Evolutionary conservation across 2,888 invertebrate genomes (phyloP).

Genomic region (Incurvaria masculella): DNA sequence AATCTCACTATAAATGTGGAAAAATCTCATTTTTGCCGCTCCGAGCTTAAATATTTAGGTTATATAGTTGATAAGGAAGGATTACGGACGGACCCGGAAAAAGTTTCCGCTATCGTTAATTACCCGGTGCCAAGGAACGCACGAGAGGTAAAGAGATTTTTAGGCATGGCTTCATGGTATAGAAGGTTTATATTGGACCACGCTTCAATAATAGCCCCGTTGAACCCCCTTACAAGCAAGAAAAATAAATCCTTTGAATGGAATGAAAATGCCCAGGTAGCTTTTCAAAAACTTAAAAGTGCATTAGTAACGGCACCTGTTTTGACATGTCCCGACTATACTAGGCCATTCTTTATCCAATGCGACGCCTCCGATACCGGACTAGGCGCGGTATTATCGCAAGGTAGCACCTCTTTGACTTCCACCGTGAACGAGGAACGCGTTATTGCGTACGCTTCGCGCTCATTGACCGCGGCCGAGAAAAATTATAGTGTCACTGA

Average conservation of each 20-base stretch:
- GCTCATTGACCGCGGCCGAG: conserved; percentile 6
- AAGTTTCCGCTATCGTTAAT: conserved; percentile 1
- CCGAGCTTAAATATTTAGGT: conserved; percentile 11
- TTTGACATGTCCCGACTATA: neutral
- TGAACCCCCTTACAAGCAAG: conserved; percentile 18
- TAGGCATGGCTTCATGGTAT: conserved; percentile 6
- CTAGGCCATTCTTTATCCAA: neutral
- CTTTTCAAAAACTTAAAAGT: neutral
- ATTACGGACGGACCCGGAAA: conserved; percentile 2
- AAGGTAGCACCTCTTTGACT: too few relatives aligned
- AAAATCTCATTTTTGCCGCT: conserved; percentile 13
- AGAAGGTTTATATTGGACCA: conserved; percentile 11
- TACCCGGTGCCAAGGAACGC: conserved; percentile 5
- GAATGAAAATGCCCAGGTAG: neutral
- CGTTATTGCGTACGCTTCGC: neutral
- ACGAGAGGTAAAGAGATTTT: conserved; percentile 4
- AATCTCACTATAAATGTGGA: conserved; percentile 13
- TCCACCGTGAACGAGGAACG: neutral
- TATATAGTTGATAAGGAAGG: conserved; percentile 7
- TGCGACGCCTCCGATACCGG: neutral
- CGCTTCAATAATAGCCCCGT: conserved; percentile 11
- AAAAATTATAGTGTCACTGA: conserved; percentile 9
- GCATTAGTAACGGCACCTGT: neutral
- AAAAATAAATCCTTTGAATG: conserved; percentile 13
- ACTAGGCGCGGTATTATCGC: neutral